These are phyloP conservation scores for Epinephelus moara DNA, from an alignment of 2,113 vertebrate species.

Conservation along the genomic window DNA sequence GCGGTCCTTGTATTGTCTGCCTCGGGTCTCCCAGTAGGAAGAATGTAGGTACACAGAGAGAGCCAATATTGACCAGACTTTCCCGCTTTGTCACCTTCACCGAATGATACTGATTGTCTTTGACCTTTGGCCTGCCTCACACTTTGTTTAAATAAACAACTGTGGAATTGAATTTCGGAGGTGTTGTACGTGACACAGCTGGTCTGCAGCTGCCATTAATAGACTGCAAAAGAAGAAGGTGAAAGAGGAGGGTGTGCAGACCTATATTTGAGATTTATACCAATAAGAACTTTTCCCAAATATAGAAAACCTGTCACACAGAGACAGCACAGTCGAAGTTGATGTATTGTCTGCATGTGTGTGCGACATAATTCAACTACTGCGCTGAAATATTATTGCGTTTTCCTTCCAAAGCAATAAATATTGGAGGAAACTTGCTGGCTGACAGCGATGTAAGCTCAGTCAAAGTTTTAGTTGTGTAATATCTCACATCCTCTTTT, in stretches of 20 bases:
- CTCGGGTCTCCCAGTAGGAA: conserved; percentile 53
- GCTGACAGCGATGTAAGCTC: no score
- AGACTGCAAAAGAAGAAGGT: background rate
- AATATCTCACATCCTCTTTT: no score
- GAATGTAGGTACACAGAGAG: conserved; percentile 66
- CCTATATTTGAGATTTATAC: background rate
- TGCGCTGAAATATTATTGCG: no score
- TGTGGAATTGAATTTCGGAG: conserved; percentile 31
- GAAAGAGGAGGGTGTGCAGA: background rate
- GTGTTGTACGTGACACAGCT: background rate
- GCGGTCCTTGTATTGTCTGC: conserved; percentile 50
- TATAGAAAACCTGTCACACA: no score
- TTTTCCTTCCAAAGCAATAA: no score
- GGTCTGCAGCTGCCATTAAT: background rate
- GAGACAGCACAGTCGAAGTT: no score
- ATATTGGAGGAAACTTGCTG: no score
- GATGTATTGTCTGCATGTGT: no score
- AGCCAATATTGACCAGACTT: conserved; percentile 76
- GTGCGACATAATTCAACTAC: no score
- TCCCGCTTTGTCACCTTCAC: conserved; percentile 55
- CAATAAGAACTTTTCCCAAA: no score
- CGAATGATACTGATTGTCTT: conserved; percentile 50
- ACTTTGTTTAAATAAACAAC: conserved; percentile 47
- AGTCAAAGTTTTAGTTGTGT: no score
- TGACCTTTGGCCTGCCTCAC: conserved; percentile 60